Evolutionary conservation across 1,140 invertebrate genomes (phyloP).

Genomic region (Aleiodes sp.): DNA sequence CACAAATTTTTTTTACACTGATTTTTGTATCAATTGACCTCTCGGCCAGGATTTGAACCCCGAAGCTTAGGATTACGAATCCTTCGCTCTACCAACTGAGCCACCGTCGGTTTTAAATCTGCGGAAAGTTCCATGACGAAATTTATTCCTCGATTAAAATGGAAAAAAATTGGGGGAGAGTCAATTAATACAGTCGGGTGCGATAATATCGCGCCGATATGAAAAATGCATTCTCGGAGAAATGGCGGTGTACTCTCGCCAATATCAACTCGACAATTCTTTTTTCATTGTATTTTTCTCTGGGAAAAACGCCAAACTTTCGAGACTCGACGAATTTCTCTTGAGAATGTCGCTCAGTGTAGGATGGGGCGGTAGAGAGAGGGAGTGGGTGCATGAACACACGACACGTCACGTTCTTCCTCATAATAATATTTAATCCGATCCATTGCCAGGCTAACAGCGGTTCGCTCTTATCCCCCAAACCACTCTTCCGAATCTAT

Average conservation of each 20-base stretch:
- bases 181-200: conserved; percentile 27
- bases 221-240: conserved; percentile 49
- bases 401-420: conserved; percentile 57
- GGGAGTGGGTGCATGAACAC: conserved; percentile 30
- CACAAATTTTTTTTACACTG: too few species aligned
- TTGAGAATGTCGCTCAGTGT: conserved; percentile 32
- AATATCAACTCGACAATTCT: conserved; percentile 21
- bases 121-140: too few species aligned
- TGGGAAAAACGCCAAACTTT: conserved; percentile 41
- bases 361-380: conserved; percentile 30
- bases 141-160: too few species aligned
- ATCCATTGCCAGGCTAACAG: conserved; percentile 40
- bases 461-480: conserved; percentile 37
- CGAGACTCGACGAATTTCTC: conserved; percentile 29
- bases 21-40: too few species aligned
- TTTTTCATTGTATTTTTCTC: not conserved
- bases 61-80: too few species aligned
- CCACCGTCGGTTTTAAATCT: too few species aligned
- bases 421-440: conserved; percentile 45
- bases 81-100: too few species aligned
- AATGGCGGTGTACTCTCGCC: conserved; percentile 40
- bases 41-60: too few species aligned
- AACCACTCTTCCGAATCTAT: conserved; percentile 19
- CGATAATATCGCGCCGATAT: conserved; percentile 49
- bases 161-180: too few species aligned